Evolutionary conservation across 2,797 vertebrate species (phyloP).

Genomic region (Pteropus rufus): DNA sequence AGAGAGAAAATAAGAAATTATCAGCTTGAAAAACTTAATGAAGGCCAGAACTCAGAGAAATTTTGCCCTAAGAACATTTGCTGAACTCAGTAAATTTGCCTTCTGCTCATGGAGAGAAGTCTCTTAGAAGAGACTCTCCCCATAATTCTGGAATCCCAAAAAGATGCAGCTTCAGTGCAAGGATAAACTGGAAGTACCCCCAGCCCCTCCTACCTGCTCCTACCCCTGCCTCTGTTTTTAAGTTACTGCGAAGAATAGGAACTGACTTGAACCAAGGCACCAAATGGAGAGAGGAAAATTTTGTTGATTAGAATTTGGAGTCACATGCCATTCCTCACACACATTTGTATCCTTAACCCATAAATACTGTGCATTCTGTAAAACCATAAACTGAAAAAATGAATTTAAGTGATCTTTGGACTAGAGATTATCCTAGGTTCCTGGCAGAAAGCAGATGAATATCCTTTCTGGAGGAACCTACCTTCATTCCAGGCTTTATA

Average conservation of each 20-base stretch:
- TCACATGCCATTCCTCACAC: not conserved
- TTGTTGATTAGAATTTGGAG: constrained; percentile 1
- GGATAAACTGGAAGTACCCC: not conserved
- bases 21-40: not conserved
- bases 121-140: not conserved
- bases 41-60: not conserved
- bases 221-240: not conserved
- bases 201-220: not conserved
- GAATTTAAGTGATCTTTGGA: not conserved
- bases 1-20: not conserved
- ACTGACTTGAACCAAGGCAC: not conserved
- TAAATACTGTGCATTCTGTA: not conserved
- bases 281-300: not conserved
- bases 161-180: not conserved
- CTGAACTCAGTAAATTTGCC: not conserved
- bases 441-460: constrained; percentile 17
- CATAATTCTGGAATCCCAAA: not conserved
- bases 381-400: not conserved
- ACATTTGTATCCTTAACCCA: not conserved
- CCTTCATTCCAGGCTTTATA: not conserved
- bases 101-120: not conserved
- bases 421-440: not conserved
- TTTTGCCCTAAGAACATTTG: not conserved
- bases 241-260: not conserved
- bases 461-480: not conserved